Percentiles rank a stretch among this genome's conserved stretches.
These are phyloP conservation scores for Piscicola geometra DNA, from an alignment of 2,888 invertebrate species.

Conservation along the genomic window DNA sequence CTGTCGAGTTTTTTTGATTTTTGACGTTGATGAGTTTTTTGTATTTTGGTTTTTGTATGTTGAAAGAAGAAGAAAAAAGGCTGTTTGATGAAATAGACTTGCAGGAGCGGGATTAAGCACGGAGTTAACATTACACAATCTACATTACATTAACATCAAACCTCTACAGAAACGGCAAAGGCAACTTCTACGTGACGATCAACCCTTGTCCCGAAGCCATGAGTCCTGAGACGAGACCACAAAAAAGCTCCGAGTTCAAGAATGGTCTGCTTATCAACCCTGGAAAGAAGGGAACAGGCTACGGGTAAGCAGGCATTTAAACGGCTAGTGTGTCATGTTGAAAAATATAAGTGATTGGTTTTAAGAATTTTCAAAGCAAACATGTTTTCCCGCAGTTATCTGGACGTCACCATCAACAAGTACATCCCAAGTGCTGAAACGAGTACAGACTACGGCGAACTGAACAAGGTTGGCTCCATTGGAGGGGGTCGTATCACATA, in stretches of 20 bases:
- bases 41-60: too few relatives aligned
- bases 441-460: too few relatives aligned
- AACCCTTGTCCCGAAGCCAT: slow-evolving; percentile 32
- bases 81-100: not conserved
- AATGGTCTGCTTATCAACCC: slow-evolving; percentile 7
- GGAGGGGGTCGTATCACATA: too few relatives aligned
- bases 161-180: slow-evolving; percentile 27
- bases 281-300: slow-evolving; percentile 36
- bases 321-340: too few relatives aligned
- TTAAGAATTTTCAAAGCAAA: slow-evolving; percentile 16
- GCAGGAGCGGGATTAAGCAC: too few relatives aligned
- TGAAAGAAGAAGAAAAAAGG: too few relatives aligned
- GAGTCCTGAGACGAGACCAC: slow-evolving; percentile 17
- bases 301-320: too few relatives aligned
- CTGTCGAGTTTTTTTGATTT: not conserved
- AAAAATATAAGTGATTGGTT: too few relatives aligned
- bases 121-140: too few relatives aligned
- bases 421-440: not conserved
- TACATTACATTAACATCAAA: too few relatives aligned
- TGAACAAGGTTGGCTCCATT: too few relatives aligned
- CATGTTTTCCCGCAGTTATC: not conserved
- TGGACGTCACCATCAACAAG: slow-evolving; percentile 3
- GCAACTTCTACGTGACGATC: slow-evolving; percentile 36
- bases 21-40: not conserved
- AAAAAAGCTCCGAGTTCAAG: slow-evolving; percentile 14